phyloP scores from a whole-genome alignment of 2,113 vertebrate species.

The Prunella fulvescens region DNA sequence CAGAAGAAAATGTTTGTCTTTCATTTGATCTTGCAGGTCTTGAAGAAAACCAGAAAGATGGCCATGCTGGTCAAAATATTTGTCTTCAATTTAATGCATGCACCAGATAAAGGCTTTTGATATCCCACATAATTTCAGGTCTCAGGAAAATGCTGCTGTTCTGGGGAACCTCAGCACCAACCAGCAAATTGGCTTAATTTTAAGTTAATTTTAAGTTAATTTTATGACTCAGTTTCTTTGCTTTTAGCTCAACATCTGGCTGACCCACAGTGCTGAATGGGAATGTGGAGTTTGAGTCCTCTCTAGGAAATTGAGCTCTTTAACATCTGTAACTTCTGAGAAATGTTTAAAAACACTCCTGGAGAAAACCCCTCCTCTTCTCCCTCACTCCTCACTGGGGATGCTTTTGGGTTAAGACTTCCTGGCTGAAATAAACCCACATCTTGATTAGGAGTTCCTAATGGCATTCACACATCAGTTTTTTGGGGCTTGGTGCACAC shows the following conservation, averaged over 20 bases:
- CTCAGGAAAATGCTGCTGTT: not conserved
- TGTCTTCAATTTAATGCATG: not conserved
- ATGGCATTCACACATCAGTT: not conserved
- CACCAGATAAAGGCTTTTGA: not conserved
- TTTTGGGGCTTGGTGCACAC: rapidly evolving
- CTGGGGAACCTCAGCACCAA: not conserved
- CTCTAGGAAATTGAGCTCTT: rapidly evolving
- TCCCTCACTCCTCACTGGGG: not conserved
- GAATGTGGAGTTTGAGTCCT: not conserved
- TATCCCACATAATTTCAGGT: not conserved
- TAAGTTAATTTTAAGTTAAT: not conserved
- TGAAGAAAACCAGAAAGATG: not conserved
- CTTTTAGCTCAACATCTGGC: not conserved
- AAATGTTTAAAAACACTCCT: not conserved
- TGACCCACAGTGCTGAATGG: not conserved
- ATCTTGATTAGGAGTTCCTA: not conserved
- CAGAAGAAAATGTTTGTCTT: not conserved
- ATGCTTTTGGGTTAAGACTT: not conserved
- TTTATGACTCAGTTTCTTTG: not conserved
- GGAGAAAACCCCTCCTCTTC: not conserved
- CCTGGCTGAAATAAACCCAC: not conserved
- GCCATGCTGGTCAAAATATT: not conserved
- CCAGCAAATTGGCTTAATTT: not conserved
- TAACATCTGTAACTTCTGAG: not conserved
- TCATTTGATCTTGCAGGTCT: not conserved